These are phyloP conservation scores for Tortrix viridana DNA, from an alignment of 2,888 invertebrate genomes.

Conservation along the genomic window DNA sequence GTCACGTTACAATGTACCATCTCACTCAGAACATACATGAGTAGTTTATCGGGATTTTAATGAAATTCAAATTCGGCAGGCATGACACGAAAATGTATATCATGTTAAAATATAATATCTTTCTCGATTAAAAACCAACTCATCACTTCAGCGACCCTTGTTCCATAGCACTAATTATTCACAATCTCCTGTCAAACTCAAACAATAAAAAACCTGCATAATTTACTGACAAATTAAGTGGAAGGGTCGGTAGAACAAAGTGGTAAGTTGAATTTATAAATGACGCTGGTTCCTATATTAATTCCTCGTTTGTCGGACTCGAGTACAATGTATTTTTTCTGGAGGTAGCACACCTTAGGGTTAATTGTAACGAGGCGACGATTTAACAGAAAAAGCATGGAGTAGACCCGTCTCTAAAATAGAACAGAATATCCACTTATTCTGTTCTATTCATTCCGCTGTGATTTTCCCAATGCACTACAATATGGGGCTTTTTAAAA, in stretches of 20 bases:
- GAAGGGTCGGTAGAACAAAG: constrained; percentile 65
- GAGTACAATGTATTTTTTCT: constrained; percentile 62
- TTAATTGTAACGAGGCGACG: constrained; percentile 68
- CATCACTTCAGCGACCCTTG: constrained; percentile 29
- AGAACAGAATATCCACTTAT: too few species aligned
- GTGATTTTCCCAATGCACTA: too few species aligned
- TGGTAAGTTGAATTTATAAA: constrained; percentile 71
- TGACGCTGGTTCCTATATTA: constrained; percentile 70
- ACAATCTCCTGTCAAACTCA: constrained; percentile 56
- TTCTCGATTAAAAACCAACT: constrained; percentile 15
- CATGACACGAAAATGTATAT: neutral
- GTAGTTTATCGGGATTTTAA: too few species aligned
- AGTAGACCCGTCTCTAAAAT: constrained; percentile 43
- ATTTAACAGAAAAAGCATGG: constrained; percentile 54
- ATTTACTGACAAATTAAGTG: constrained; percentile 67
- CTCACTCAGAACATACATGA: too few species aligned
- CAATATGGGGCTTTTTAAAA: too few species aligned
- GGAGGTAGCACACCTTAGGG: constrained; percentile 58
- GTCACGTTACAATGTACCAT: too few species aligned
- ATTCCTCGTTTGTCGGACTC: constrained; percentile 74
- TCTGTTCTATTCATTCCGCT: too few species aligned
- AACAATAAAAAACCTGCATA: constrained; percentile 60
- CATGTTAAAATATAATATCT: neutral
- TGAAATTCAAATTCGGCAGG: neutral
- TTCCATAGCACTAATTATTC: constrained; percentile 52